These are phyloP conservation scores for Amblyteles armatorius DNA, from an alignment of 2,888 invertebrate genomes.

Conservation along the genomic window DNA sequence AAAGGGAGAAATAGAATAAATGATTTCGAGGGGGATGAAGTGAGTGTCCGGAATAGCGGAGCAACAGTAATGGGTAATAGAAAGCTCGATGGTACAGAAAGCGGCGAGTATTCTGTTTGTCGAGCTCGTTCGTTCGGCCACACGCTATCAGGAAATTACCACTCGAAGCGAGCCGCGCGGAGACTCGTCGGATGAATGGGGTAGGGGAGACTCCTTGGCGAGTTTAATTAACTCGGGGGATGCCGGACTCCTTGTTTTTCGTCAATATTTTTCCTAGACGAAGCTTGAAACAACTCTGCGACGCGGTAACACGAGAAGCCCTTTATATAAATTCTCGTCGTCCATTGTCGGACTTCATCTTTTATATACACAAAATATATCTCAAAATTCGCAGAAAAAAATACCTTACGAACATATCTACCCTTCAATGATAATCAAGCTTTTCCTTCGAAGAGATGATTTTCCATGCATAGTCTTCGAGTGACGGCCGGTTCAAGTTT, in stretches of 20 bases:
- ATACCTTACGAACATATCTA: background rate
- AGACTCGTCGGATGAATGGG: slow-evolving; percentile 71
- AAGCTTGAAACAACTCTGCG: slow-evolving; percentile 56
- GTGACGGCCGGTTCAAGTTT: background rate
- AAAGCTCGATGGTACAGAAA: slow-evolving; percentile 61
- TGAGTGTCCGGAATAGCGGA: slow-evolving; percentile 63
- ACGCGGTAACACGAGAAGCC: slow-evolving; percentile 28
- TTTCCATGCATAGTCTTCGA: background rate
- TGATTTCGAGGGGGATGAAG: slow-evolving; percentile 62
- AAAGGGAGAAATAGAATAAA: slow-evolving; percentile 46
- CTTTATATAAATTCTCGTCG: slow-evolving; percentile 12
- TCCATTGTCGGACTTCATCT: slow-evolving; percentile 1
- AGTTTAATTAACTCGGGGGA: slow-evolving; percentile 82
- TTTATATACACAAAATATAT: background rate
- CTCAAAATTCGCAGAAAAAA: background rate
- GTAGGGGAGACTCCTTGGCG: slow-evolving; percentile 74
- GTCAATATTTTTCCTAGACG: slow-evolving; percentile 82
- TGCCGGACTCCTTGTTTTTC: slow-evolving; percentile 78
- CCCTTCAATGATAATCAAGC: background rate
- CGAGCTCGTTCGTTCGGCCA: slow-evolving; percentile 78
- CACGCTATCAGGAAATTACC: slow-evolving; percentile 82
- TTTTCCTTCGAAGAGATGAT: background rate
- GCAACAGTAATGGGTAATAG: slow-evolving; percentile 66
- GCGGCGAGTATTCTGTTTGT: slow-evolving; percentile 73
- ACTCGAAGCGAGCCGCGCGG: slow-evolving; percentile 75